Evolutionary conservation across 2,888 invertebrate genomes (phyloP), one percentile per base, ranked within the genome.

Genomic region (Protonemura montana): DNA sequence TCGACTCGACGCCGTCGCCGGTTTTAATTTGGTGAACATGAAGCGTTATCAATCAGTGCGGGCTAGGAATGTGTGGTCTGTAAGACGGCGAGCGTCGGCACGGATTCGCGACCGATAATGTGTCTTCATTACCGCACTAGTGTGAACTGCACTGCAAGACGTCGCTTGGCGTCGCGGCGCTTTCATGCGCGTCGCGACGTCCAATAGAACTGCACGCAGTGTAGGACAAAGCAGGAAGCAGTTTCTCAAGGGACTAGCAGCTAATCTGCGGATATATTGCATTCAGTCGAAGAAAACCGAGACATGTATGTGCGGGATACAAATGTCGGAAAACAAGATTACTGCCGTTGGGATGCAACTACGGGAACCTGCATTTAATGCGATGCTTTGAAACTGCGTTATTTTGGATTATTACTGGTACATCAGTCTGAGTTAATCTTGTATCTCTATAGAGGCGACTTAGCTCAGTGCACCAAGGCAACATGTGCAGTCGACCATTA

Each of bases 11-110:
- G 59, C 7, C 59, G 59, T 16, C 16, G 21, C 59, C 59, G 59
- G 59, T 21, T 59, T 59, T 59, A 59, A 59, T 59, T 59, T 59
- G 3, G 2, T 59, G 59, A 59, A 13, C 59, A 59, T 59, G 59
- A 59, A 59, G 59, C 21, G 59, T 59, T 59, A 59, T 59, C 59
- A 59, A 59, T 59, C 59, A 59, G 59, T 59, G 59, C 59, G 59
- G 21, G 59, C 59, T 10, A 7, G 59, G 59, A 59, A 59, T 59
- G 59, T 59, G 59, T 59, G 59, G 59, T 21, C 59, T 59, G 59
- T 59, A 59, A 10, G 59, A 59, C 21, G 59, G 59, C 16, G 59
- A 59, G 59, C 59, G 59, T 59, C 59, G 59, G 59, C 59, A 21
- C 7, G 59, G 59, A 59, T 59, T 59, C 21, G 59, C 21, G 59